These are phyloP conservation scores for Polia nebulosa DNA, from an alignment of 2,888 invertebrate species.

Conservation along the genomic window DNA sequence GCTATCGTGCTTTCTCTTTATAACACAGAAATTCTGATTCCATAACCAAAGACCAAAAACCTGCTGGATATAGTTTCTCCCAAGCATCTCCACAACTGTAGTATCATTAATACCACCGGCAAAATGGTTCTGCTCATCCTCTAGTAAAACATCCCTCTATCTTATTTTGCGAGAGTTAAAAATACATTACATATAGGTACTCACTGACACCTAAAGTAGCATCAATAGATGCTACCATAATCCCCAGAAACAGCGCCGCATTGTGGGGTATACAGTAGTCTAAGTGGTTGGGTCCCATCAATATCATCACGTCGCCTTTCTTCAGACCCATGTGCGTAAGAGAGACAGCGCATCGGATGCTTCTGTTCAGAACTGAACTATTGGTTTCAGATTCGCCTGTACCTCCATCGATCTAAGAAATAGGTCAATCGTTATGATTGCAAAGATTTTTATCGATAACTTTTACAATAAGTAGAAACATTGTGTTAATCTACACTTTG, in stretches of 20 bases:
- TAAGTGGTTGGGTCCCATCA: conserved; percentile 86
- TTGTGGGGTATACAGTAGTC: conserved; percentile 84
- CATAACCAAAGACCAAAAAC: too few relatives aligned
- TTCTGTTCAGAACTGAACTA: conserved; percentile 51
- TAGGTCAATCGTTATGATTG: background rate
- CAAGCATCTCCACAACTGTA: too few relatives aligned
- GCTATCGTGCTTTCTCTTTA: background rate
- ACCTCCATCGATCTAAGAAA: conserved; percentile 62
- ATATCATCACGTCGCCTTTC: conserved; percentile 82
- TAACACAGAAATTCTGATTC: background rate
- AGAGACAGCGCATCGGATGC: conserved; percentile 68
- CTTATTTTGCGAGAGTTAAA: too few relatives aligned
- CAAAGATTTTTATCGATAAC: background rate
- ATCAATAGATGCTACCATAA: conserved; percentile 74
- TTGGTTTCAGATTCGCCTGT: conserved; percentile 61
- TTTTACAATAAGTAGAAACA: too few relatives aligned
- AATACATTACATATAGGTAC: too few relatives aligned
- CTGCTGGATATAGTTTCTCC: too few relatives aligned
- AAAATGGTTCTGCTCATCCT: background rate
- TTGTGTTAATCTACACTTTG: background rate
- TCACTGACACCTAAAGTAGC: conserved; percentile 67
- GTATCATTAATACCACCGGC: background rate
- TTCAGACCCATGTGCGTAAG: conserved; percentile 79
- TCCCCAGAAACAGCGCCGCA: conserved; percentile 84
- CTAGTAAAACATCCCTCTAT: too few relatives aligned